A percentile compares a stretch with the other conserved stretches of the same genome.
phyloP scores from a whole-genome alignment of 2,888 invertebrate genomes.

The Amiota communis region DNA sequence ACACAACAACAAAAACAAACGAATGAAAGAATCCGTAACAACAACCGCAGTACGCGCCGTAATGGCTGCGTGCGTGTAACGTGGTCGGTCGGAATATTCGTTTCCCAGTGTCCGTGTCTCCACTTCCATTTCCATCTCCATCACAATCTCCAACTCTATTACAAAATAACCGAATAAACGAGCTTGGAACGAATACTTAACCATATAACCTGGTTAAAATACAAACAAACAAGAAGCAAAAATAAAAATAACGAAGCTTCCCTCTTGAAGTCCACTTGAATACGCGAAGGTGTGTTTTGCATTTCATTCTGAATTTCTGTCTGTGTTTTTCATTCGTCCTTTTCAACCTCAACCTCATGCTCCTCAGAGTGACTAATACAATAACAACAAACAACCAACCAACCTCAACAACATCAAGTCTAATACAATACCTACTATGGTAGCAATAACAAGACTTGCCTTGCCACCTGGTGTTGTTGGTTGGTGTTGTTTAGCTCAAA shows the following conservation, averaged over 20 bases:
- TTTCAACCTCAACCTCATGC: no score
- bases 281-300: no score
- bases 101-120: not conserved
- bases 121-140: not conserved
- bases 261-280: no score
- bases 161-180: not conserved
- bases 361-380: not conserved
- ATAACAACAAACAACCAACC: not conserved
- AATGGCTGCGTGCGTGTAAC: slow-evolving; percentile 1
- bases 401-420: no score
- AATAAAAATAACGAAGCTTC: not conserved
- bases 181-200: no score
- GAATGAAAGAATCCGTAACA: not conserved
- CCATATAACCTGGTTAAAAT: slow-evolving; percentile 17
- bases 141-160: not conserved
- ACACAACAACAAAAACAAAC: slow-evolving; percentile 13
- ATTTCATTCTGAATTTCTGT: no score
- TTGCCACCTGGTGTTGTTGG: not conserved
- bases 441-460: not conserved
- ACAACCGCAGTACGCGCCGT: slow-evolving; percentile 9
- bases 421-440: not conserved
- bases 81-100: not conserved
- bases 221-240: not conserved
- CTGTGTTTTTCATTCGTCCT: no score
- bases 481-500: slow-evolving; percentile 12